phyloP scores from a whole-genome alignment of 2,113 vertebrate genomes.

The Carollia perspicillata region DNA sequence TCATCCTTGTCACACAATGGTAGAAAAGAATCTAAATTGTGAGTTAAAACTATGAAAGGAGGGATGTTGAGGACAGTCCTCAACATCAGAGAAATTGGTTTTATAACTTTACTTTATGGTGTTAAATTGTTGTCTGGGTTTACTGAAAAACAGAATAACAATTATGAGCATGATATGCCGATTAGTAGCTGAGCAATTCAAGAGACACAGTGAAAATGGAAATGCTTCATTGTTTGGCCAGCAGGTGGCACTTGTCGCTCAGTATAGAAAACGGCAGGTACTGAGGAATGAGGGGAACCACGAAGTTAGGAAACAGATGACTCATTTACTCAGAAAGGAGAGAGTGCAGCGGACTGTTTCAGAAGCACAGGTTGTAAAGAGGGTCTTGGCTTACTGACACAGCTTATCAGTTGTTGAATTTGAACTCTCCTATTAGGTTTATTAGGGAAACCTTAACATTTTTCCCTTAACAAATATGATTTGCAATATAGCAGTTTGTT shows the following conservation, averaged over 20 bases:
- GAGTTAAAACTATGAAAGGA: not conserved
- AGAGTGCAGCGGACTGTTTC: not conserved
- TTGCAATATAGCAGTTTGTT: not conserved
- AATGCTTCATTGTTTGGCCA: conserved; percentile 35
- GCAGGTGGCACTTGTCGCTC: conserved; percentile 62
- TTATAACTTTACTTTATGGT: not conserved
- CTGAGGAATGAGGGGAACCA: not conserved
- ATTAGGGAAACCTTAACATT: not conserved
- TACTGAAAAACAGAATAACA: conserved; percentile 2
- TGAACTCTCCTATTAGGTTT: not conserved
- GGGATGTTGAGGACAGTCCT: not conserved
- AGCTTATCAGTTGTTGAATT: not conserved
- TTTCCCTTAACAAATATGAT: conserved; percentile 33
- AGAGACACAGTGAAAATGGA: not conserved
- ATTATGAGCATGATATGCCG: not conserved
- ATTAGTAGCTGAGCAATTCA: not conserved
- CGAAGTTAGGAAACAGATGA: not conserved
- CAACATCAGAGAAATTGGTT: not conserved
- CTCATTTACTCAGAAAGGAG: not conserved
- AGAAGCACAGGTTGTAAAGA: not conserved
- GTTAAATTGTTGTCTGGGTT: conserved; percentile 2
- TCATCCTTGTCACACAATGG: not conserved
- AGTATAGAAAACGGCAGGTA: not conserved
- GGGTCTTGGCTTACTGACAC: not conserved
- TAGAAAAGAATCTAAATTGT: not conserved